A percentile compares a stretch with the other conserved stretches of the same genome.
Conservation (phyloP, 2,113 vertebrate species). For the Piprites chloris region DNA sequence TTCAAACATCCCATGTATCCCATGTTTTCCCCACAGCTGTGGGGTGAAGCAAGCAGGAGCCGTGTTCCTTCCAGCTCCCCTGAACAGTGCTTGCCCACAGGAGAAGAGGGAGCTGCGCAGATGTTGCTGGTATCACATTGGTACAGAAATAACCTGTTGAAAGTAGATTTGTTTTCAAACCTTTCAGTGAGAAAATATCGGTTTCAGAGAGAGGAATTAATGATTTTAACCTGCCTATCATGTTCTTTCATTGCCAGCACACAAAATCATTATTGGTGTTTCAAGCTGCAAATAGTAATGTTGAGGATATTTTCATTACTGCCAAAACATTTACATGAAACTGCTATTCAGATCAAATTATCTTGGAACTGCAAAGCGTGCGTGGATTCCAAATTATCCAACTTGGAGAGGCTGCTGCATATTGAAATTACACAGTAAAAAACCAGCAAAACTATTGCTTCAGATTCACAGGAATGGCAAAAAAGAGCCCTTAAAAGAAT, state of each 20-base stretch:
- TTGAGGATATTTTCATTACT: slow-evolving; percentile 48
- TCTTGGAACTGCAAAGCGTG: slow-evolving; percentile 26
- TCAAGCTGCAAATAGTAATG: slow-evolving; percentile 17
- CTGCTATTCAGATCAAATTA: slow-evolving; percentile 56
- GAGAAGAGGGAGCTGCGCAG: slow-evolving; percentile 3
- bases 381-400: slow-evolving; percentile 15
- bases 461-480: neutral
- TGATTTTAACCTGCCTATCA: slow-evolving; percentile 29
- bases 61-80: neutral
- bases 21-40: slow-evolving; percentile 36
- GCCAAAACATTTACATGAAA: slow-evolving; percentile 60
- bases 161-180: slow-evolving; percentile 8
- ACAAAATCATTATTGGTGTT: neutral
- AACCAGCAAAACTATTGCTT: neutral
- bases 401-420: neutral
- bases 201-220: neutral
- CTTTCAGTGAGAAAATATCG: neutral
- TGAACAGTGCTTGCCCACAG: neutral
- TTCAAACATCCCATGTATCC: slow-evolving; percentile 31
- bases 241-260: slow-evolving; percentile 5
- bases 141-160: slow-evolving; percentile 21
- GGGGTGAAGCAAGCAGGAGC: neutral
- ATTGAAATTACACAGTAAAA: slow-evolving; percentile 23
- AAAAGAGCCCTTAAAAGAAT: neutral
- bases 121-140: slow-evolving; percentile 13